A percentile compares a stretch with the other conserved stretches of the same genome.
These are phyloP conservation scores for Speoplatyrhinus poulsoni DNA, from an alignment of 2,113 vertebrate species.

Conservation along the genomic window DNA sequence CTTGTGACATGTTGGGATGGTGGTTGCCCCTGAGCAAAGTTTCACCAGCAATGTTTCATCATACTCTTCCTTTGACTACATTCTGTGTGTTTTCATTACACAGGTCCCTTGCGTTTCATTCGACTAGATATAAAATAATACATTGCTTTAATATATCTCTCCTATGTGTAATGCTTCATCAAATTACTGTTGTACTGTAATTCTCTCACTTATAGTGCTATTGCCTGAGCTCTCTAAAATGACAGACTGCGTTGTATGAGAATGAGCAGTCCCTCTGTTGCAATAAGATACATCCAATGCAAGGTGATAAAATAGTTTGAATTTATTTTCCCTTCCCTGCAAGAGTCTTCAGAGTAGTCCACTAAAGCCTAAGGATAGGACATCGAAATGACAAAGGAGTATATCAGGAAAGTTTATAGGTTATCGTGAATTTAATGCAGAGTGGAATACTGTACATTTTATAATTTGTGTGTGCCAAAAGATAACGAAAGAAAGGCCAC, in stretches of 20 bases:
- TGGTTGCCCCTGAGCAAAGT: conserved; percentile 4
- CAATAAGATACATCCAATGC: conserved; percentile 25
- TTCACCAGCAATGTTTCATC: conserved; percentile 8
- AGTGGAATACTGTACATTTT: too few relatives aligned
- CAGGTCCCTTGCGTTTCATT: not conserved
- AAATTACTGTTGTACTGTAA: conserved; percentile 37
- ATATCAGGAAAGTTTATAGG: not conserved
- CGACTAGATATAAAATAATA: conserved; percentile 3
- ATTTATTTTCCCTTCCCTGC: conserved; percentile 40
- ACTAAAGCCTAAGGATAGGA: conserved; percentile 24
- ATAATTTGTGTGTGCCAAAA: too few relatives aligned
- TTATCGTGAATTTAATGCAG: not conserved
- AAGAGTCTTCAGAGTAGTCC: conserved; percentile 40
- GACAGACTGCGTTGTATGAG: conserved; percentile 26
- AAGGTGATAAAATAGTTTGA: conserved; percentile 28
- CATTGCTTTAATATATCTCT: conserved; percentile 25
- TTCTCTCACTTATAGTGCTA: conserved; percentile 22
- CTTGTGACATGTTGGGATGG: not conserved
- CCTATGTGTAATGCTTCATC: conserved; percentile 19
- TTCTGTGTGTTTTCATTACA: conserved; percentile 14
- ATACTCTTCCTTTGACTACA: conserved; percentile 22
- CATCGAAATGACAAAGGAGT: not conserved
- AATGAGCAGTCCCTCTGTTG: conserved; percentile 23
- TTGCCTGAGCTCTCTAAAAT: conserved; percentile 30
- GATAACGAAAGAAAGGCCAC: too few relatives aligned